These are phyloP conservation scores for Geophilus truncorum DNA, from an alignment of 2,888 invertebrate species.

Conservation along the genomic window DNA sequence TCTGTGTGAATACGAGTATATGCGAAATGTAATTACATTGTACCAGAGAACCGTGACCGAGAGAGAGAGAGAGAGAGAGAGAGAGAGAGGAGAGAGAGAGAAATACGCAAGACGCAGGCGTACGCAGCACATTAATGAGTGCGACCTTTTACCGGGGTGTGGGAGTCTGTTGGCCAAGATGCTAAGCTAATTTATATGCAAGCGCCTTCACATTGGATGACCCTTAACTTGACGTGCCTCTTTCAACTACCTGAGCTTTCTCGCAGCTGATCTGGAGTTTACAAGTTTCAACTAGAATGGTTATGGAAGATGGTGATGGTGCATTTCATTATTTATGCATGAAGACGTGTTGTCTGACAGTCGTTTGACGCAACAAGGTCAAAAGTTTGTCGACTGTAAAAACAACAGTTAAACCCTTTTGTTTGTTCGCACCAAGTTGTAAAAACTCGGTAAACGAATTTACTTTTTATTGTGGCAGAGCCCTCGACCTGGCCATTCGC, in stretches of 20 bases:
- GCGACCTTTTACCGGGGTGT: not conserved
- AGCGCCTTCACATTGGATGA: not conserved
- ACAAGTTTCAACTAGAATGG: not conserved
- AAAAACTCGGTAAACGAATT: not conserved
- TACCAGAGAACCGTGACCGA: not conserved
- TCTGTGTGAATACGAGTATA: not conserved
- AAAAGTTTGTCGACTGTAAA: not conserved
- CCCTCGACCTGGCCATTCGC: conserved; percentile 67
- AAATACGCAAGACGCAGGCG: not conserved
- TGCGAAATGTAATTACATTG: not conserved
- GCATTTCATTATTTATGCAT: not conserved
- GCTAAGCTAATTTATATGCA: not conserved
- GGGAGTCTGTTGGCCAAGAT: not conserved
- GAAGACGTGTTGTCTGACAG: not conserved
- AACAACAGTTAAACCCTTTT: not conserved
- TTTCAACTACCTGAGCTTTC: not conserved
- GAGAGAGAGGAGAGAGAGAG: not conserved
- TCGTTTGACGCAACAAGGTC: not conserved
- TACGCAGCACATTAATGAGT: not conserved
- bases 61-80: not conserved
- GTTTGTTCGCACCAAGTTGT: not conserved
- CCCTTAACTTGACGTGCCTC: not conserved
- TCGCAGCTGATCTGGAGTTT: not conserved
- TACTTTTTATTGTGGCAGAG: conserved; percentile 51
- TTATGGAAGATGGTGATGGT: not conserved